These are phyloP conservation scores for Megamerina dolium DNA, from an alignment of 2,888 invertebrate species.

Conservation along the genomic window DNA sequence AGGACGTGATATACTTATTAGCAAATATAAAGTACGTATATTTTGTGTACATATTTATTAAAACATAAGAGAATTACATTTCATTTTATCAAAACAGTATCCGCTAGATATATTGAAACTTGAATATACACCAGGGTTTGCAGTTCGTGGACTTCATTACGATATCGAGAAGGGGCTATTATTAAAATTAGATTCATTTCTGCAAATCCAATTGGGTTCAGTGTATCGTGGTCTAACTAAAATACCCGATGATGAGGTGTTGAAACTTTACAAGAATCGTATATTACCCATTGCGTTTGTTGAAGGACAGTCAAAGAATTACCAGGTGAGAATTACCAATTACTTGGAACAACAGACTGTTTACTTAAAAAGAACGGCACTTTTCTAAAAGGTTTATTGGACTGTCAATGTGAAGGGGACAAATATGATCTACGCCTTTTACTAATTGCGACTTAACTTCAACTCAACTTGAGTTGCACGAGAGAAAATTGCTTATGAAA, in stretches of 20 bases:
- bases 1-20: constrained; percentile 78
- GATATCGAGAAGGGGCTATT: constrained; percentile 92
- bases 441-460: too few relatives aligned
- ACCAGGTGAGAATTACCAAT: too few relatives aligned
- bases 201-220: constrained; percentile 93
- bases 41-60: background rate
- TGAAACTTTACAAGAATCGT: constrained; percentile 76
- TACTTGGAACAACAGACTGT: too few relatives aligned
- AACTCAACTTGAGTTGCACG: too few relatives aligned
- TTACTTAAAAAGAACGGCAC: too few relatives aligned
- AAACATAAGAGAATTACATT: too few relatives aligned
- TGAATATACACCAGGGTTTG: constrained; percentile 88
- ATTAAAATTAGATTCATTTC: constrained; percentile 90
- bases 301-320: constrained; percentile 68
- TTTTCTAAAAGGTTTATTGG: too few relatives aligned
- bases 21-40: constrained; percentile 70
- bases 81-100: constrained; percentile 57
- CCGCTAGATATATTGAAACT: constrained; percentile 74
- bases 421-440: too few relatives aligned
- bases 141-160: constrained; percentile 95
- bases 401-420: too few relatives aligned
- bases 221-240: constrained; percentile 83
- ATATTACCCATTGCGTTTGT: constrained; percentile 84
- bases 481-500: too few relatives aligned
- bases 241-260: constrained; percentile 77